Evolutionary conservation across 1,140 invertebrate species (phyloP).

Genomic region (Sycophaga agraensis): DNA sequence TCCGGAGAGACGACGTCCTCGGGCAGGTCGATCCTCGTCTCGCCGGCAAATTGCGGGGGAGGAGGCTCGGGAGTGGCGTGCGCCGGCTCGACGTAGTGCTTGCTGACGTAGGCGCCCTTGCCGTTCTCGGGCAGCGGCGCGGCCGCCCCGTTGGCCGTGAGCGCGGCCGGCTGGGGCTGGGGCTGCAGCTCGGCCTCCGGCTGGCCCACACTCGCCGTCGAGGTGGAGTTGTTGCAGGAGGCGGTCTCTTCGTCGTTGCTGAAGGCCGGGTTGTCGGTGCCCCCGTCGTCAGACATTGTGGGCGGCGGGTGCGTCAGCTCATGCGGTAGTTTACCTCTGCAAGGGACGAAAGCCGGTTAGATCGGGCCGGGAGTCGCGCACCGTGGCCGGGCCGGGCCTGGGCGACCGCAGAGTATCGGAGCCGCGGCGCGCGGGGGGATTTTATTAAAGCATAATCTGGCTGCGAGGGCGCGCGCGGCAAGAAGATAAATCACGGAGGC

Average conservation of each 20-base stretch:
- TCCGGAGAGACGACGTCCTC: conserved; percentile 40
- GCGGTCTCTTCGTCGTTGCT: conserved; percentile 41
- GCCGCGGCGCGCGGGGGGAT: too few relatives aligned
- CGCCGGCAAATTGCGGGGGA: conserved; percentile 44
- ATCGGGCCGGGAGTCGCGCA: background rate
- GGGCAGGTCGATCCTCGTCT: conserved; percentile 53
- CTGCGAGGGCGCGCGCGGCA: background rate
- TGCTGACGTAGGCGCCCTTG: conserved; percentile 43
- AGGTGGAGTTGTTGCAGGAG: conserved; percentile 34
- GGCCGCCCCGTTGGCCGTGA: background rate
- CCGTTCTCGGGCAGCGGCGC: conserved; percentile 4
- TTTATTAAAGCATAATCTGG: background rate
- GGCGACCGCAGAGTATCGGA: too few relatives aligned
- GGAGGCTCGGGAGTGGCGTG: conserved; percentile 41
- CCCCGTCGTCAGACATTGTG: conserved; percentile 40
- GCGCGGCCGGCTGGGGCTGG: background rate
- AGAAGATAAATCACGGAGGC: too few relatives aligned
- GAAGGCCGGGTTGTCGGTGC: conserved; percentile 53
- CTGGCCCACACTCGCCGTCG: conserved; percentile 36
- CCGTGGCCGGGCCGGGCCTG: background rate
- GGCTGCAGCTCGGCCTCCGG: conserved; percentile 19
- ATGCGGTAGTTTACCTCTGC: conserved; percentile 29
- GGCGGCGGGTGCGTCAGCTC: conserved; percentile 8
- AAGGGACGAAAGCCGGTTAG: background rate
- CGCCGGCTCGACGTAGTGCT: conserved; percentile 48